These are phyloP conservation scores for Leucania comma DNA, from an alignment of 2,888 invertebrate species.

Conservation along the genomic window DNA sequence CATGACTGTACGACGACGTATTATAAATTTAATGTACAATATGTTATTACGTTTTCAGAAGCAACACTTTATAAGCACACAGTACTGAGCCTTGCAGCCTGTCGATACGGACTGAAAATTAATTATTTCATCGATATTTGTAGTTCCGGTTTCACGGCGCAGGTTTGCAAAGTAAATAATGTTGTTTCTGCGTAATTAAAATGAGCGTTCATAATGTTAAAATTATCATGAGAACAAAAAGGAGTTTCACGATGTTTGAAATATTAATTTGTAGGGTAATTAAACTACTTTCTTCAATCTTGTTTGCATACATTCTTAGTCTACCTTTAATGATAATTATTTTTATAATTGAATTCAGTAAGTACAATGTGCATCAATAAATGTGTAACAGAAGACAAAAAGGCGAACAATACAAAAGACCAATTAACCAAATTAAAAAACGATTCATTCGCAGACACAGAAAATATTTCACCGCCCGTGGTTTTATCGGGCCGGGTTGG, in stretches of 20 bases:
- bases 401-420: not conserved
- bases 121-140: conserved; percentile 30
- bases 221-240: not conserved
- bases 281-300: not conserved
- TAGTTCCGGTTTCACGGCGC: conserved; percentile 1
- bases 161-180: conserved; percentile 20
- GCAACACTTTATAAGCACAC: not conserved
- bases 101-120: conserved; percentile 18
- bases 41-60: not conserved
- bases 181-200: conserved; percentile 6
- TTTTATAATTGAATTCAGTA: no score
- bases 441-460: conserved; percentile 28
- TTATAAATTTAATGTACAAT: not conserved
- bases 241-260: not conserved
- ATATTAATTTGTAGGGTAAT: not conserved
- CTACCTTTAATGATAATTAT: not conserved
- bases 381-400: not conserved
- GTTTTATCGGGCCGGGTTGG: conserved; percentile 38
- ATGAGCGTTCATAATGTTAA: not conserved
- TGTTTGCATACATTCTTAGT: not conserved
- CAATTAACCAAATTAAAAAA: conserved; percentile 20
- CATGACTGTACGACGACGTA: not conserved
- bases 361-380: no score
- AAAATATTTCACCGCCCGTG: conserved; percentile 39
- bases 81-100: not conserved